These are phyloP conservation scores for Melanocharis versteri DNA, from an alignment of 2,113 vertebrate genomes.

Conservation along the genomic window DNA sequence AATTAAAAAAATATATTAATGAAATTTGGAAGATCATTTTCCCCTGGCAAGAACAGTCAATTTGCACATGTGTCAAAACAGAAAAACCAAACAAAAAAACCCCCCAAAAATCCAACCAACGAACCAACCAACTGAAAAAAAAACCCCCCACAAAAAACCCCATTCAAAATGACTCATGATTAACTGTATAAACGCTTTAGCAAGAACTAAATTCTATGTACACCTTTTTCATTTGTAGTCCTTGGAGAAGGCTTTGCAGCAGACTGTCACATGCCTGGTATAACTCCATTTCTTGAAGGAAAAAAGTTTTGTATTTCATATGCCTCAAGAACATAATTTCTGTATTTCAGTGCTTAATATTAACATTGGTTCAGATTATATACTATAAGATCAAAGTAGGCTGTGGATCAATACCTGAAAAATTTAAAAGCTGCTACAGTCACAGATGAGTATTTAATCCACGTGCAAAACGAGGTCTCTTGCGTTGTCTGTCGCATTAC, in stretches of 20 bases:
- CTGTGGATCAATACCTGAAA: background rate
- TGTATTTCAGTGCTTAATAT: background rate
- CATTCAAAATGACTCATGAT: background rate
- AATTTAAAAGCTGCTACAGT: background rate
- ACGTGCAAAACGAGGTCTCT: background rate
- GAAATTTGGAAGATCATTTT: background rate
- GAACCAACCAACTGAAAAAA: no score
- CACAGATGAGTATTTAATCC: background rate
- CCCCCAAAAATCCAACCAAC: no score
- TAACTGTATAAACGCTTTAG: background rate
- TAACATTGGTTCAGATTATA: background rate
- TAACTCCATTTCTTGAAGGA: background rate
- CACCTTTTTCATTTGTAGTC: background rate
- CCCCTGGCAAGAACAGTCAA: background rate
- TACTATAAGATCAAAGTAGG: background rate
- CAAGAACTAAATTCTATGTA: background rate
- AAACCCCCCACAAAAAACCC: fast-evolving
- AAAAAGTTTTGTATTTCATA: background rate
- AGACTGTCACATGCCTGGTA: background rate
- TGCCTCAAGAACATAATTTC: background rate
- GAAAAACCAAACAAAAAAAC: background rate
- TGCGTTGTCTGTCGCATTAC: background rate
- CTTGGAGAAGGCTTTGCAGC: background rate
- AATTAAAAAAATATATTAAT: background rate
- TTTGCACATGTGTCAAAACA: background rate